These are phyloP conservation scores for Macropus fuliginosus DNA, from an alignment of 2,797 vertebrate species.

Conservation along the genomic window DNA sequence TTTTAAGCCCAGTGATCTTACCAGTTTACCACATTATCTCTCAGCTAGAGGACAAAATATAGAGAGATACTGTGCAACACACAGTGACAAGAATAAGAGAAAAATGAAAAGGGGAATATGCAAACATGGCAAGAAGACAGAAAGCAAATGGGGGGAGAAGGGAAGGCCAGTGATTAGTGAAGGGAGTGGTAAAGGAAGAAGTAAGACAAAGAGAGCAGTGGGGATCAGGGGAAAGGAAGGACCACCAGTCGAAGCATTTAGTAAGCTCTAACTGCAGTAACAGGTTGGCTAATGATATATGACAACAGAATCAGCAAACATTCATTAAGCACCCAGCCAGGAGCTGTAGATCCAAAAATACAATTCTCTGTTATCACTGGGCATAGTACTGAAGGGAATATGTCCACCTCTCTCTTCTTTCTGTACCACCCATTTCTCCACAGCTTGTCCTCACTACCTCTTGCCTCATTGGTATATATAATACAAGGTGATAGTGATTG, in stretches of 20 bases:
- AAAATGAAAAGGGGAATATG: not conserved
- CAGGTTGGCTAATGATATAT: not conserved
- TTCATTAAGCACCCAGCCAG: not conserved
- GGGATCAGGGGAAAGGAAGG: not conserved
- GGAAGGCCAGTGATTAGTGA: not conserved
- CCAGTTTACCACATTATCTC: not conserved
- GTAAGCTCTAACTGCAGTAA: not conserved
- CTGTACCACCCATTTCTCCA: not conserved
- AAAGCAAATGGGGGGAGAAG: constrained; percentile 32
- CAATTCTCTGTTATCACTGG: not conserved
- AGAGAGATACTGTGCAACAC: not conserved
- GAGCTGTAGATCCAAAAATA: not conserved
- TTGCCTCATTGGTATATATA: not conserved
- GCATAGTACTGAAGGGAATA: not conserved
- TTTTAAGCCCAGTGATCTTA: not conserved
- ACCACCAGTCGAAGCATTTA: not conserved
- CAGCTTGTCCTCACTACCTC: not conserved
- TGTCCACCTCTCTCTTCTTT: not conserved
- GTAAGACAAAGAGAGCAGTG: not conserved
- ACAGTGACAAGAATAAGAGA: not conserved
- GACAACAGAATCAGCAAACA: not conserved
- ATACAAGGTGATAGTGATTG: not conserved
- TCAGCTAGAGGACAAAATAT: not conserved
- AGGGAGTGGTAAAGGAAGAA: not conserved
- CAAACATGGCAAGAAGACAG: not conserved